Evolutionary conservation across 2,888 invertebrate genomes (phyloP).

Genomic region (Scaptomyza flava): DNA sequence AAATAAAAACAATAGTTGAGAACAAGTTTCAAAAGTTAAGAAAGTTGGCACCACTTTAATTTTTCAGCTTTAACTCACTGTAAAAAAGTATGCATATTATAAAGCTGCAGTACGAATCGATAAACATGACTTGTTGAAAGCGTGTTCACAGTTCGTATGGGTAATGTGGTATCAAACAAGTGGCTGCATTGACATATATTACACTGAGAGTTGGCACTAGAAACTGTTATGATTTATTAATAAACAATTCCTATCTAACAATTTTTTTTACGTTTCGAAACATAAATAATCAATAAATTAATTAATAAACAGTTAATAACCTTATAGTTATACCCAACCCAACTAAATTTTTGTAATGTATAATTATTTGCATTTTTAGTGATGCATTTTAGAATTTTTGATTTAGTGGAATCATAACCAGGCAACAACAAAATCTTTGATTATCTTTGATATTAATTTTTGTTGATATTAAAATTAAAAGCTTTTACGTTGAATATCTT

Average conservation of each 20-base stretch:
- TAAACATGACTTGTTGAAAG: slow-evolving; percentile 59
- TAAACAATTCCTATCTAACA: background rate
- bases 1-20: too few relatives aligned
- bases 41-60: slow-evolving; percentile 41
- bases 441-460: slow-evolving; percentile 7
- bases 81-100: slow-evolving; percentile 16
- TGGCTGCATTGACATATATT: slow-evolving; percentile 41
- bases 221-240: too few relatives aligned
- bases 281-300: too few relatives aligned
- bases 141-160: slow-evolving; percentile 61
- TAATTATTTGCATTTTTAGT: too few relatives aligned
- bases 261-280: background rate
- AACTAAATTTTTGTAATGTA: background rate
- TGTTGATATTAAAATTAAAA: background rate
- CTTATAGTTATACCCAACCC: too few relatives aligned
- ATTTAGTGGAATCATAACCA: slow-evolving; percentile 66
- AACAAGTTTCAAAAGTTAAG: background rate
- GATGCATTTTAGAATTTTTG: slow-evolving; percentile 14
- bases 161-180: slow-evolving; percentile 63
- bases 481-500: slow-evolving; percentile 18
- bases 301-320: too few relatives aligned
- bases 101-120: slow-evolving; percentile 47
- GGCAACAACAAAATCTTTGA: slow-evolving; percentile 54
- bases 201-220: background rate
- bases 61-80: slow-evolving; percentile 30